phyloP scores from a whole-genome alignment of 92 coral and sea anemone genomes.

The Paramuricea clavata region DNA sequence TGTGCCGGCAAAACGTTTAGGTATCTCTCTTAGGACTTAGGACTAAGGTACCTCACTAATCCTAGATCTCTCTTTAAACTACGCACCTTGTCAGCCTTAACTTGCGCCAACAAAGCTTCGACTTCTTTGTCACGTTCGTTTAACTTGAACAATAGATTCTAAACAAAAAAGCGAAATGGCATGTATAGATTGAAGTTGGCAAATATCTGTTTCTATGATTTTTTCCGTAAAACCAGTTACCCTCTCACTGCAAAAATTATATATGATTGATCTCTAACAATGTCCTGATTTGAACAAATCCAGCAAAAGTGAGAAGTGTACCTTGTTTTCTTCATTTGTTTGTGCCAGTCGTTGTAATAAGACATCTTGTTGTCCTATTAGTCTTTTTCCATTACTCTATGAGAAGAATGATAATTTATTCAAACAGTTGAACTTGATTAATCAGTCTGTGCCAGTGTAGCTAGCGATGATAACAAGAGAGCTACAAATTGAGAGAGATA shows the following conservation, averaged over 20 bases:
- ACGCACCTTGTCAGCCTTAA: constrained; percentile 94
- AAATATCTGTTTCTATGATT: too few species aligned
- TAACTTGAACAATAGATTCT: constrained; percentile 83
- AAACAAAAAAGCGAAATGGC: not conserved
- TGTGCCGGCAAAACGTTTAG: too few species aligned
- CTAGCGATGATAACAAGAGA: too few species aligned
- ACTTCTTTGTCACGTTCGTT: constrained; percentile 89
- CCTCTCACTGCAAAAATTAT: too few species aligned
- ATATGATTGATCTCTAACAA: not conserved
- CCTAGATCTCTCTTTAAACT: not conserved
- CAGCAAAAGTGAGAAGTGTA: constrained; percentile 16
- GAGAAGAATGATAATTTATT: constrained; percentile 3
- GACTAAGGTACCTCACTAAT: too few species aligned
- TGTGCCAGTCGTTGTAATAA: constrained; percentile 85
- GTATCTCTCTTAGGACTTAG: too few species aligned
- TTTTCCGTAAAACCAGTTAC: too few species aligned
- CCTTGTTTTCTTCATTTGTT: constrained; percentile 88
- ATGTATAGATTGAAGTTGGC: too few species aligned
- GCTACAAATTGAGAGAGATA: too few species aligned
- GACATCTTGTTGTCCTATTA: constrained; percentile 82
- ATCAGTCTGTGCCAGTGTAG: too few species aligned
- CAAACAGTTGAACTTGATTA: too few species aligned
- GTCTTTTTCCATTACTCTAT: constrained; percentile 80
- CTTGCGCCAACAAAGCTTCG: constrained; percentile 89
- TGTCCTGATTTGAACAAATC: not conserved